Conservation (phyloP, 1,140 invertebrate genomes). For the Nasonia longicornis region DNA sequence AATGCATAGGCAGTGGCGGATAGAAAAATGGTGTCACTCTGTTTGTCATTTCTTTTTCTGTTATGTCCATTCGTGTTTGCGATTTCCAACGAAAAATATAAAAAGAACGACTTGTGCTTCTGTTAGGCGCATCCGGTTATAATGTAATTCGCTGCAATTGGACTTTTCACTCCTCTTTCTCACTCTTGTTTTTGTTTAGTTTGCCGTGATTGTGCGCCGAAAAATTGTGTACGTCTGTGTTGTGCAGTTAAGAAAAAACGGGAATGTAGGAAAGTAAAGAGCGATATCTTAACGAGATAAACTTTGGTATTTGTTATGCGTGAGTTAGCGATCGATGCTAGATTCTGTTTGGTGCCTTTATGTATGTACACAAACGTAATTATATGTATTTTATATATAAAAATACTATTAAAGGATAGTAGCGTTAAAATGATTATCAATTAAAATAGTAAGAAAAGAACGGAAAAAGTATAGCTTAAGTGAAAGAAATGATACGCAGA, state of each 20-base stretch:
- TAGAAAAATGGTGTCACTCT: slow-evolving; percentile 34
- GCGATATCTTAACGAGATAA: slow-evolving; percentile 61
- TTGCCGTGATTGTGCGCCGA: slow-evolving; percentile 13
- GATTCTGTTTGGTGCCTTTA: slow-evolving; percentile 42
- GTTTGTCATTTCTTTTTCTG: background rate
- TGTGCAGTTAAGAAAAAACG: slow-evolving; percentile 32
- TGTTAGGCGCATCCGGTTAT: background rate
- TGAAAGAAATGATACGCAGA: slow-evolving; percentile 41
- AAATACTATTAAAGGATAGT: slow-evolving; percentile 38
- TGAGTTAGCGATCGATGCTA: slow-evolving; percentile 54
- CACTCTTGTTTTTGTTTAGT: background rate
- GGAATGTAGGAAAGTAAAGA: slow-evolving; percentile 57
- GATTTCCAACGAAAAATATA: slow-evolving; percentile 32
- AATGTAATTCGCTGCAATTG: slow-evolving; percentile 17
- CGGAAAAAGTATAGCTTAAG: slow-evolving; percentile 42
- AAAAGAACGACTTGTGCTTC: slow-evolving; percentile 16
- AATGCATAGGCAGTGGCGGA: slow-evolving; percentile 35
- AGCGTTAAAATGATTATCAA: slow-evolving; percentile 31
- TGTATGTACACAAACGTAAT: slow-evolving; percentile 58
- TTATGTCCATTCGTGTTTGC: background rate
- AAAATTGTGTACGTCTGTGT: background rate
- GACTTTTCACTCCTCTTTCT: background rate
- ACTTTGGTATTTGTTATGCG: slow-evolving; percentile 69
- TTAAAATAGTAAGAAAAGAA: slow-evolving; percentile 23
- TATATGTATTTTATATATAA: slow-evolving; percentile 17